Evolutionary conservation across 2,888 invertebrate species (phyloP).

Genomic region (Sarcophaga caerulescens): DNA sequence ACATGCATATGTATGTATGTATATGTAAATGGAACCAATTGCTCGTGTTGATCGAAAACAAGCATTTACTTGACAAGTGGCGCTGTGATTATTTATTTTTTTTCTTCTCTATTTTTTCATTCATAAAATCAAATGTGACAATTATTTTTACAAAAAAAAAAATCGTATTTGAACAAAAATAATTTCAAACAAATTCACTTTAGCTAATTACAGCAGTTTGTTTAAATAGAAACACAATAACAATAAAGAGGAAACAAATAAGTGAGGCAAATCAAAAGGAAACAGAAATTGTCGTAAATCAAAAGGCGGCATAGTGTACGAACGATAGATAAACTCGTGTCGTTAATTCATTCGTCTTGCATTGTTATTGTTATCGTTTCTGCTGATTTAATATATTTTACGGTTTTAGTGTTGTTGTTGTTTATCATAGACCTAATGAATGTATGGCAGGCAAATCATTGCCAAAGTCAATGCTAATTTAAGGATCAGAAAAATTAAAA

Average conservation of each 20-base stretch:
- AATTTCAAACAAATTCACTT: conserved; percentile 39
- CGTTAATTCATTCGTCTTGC: neutral
- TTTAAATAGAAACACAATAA: conserved; percentile 8
- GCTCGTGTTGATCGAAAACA: neutral
- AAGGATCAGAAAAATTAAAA: conserved; percentile 30
- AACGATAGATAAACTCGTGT: conserved; percentile 30
- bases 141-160: conserved; percentile 19
- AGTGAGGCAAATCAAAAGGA: neutral
- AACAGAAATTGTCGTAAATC: neutral
- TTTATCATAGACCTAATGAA: conserved; percentile 4
- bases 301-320: conserved; percentile 1
- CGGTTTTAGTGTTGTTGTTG: neutral
- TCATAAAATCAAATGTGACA: conserved; percentile 60
- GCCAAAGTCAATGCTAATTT: conserved; percentile 62
- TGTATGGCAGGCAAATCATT: conserved; percentile 39
- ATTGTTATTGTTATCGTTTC: neutral
- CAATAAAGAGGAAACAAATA: conserved; percentile 11
- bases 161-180: neutral
- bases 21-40: neutral
- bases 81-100: conserved; percentile 38
- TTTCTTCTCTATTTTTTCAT: conserved; percentile 36
- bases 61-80: conserved; percentile 49
- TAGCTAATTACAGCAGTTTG: conserved; percentile 57
- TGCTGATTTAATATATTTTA: neutral
- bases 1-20: neutral